Conservation (phyloP, 2,113 vertebrate genomes). For the Oriolus oriolus region DNA sequence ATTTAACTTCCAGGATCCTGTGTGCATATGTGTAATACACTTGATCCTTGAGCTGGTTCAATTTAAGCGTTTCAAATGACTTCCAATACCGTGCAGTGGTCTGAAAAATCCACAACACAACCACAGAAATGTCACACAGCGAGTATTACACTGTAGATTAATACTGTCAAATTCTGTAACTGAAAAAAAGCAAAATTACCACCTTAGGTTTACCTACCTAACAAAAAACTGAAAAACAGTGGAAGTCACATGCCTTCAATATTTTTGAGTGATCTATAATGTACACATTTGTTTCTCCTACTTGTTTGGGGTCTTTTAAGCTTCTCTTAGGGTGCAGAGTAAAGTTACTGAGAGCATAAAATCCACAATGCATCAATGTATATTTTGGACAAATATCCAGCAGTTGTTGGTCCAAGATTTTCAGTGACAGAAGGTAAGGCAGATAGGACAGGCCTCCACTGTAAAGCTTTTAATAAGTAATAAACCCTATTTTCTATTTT, state of each 20-base stretch:
- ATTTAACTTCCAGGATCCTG: background rate
- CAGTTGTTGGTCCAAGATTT: background rate
- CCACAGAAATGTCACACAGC: background rate
- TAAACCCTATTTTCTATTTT: constrained; percentile 28
- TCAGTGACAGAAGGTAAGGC: constrained; percentile 19
- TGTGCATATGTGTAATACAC: background rate
- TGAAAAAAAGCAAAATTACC: background rate
- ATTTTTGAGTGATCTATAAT: background rate
- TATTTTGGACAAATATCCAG: background rate
- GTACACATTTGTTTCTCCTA: background rate
- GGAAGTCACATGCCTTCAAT: background rate
- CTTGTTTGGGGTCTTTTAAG: background rate
- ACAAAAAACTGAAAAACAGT: background rate
- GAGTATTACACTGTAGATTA: background rate
- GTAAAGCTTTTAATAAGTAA: background rate
- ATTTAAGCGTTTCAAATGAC: background rate
- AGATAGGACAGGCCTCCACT: constrained; percentile 8
- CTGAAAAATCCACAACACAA: background rate
- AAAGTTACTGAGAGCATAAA: background rate
- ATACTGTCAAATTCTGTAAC: background rate
- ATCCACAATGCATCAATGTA: background rate
- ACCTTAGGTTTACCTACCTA: background rate
- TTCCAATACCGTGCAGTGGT: background rate
- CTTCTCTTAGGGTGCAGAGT: background rate
- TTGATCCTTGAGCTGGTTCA: background rate